Base-by-base conservation (phyloP, 2,888 invertebrate genomes). In the Shargacucullia verbasci region DNA sequence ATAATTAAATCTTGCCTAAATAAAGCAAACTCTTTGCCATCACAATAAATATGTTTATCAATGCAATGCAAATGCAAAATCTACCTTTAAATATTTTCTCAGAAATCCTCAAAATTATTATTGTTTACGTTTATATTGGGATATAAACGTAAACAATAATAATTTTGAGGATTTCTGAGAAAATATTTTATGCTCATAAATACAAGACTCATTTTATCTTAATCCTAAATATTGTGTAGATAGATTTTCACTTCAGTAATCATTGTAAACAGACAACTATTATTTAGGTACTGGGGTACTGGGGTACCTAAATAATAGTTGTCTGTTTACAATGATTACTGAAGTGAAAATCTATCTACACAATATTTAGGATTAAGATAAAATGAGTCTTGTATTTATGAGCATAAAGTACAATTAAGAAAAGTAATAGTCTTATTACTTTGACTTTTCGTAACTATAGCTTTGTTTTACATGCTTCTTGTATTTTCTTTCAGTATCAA, bases 391-490 rank as follows among this genome's bases (percentile, higher is more conserved):
- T 41, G 53, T 31, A 6, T 4, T 13, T 4, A 8, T 2, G 37
- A 9, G 0, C 0, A 0, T 60, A 45, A 59, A 29, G 38, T 44
- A 11, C 15, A 66, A 34, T 37, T 58, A 40, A 0, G 4, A 14
- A 4, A 31, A 47, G 33, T 29, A 0, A 27, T 7, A 8, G 12
- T 20, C 33, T 41, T 59, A 33, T 20, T 40, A 27, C 20, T 59
- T 45, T 35, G 34, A 14, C 27, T 33, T 49, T 68, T 69, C 15
- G 39, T 39, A 47, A 14, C 15, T 25, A n/a, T 20, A 20, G 20
- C 20, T 20, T 2, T 20, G 20, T 20, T 20, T 4, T 20, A 3
- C 4, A 20, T 3, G 20, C 20, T 20, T 20, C 20, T 20, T 20
- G 20, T 20, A 20, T n/a, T n/a, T n/a, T n/a, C n/a, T 38, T 50